Conservation (phyloP, 2,797 vertebrate genomes). For the Sebastes steindachneri region DNA sequence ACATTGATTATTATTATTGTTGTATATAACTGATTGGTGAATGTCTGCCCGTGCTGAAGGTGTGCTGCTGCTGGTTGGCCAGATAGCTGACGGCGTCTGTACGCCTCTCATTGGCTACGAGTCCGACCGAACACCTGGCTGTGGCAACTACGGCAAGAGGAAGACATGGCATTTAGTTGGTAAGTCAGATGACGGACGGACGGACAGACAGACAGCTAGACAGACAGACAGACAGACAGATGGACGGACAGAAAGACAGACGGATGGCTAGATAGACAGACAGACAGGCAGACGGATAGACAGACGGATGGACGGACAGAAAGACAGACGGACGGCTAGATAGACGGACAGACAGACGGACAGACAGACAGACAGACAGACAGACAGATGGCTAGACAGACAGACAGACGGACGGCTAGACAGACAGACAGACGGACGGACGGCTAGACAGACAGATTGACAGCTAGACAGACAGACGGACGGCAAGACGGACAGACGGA, state of each 20-base stretch:
- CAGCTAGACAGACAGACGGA: fast-evolving
- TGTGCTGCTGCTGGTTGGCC: constrained; percentile 87
- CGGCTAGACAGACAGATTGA: no score
- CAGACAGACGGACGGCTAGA: fast-evolving
- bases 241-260: fast-evolving
- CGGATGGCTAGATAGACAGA: fast-evolving
- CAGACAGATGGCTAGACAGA: fast-evolving
- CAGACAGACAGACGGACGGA: fast-evolving
- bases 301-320: fast-evolving
- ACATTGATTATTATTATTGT: not conserved
- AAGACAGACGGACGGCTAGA: fast-evolving
- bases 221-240: fast-evolving
- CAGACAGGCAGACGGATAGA: fast-evolving
- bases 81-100: constrained; percentile 89
- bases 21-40: fast-evolving
- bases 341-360: fast-evolving
- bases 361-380: fast-evolving
- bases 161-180: constrained; percentile 94
- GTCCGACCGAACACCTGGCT: constrained; percentile 85
- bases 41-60: constrained; percentile 61
- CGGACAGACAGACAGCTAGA: fast-evolving
- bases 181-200: constrained; percentile 63
- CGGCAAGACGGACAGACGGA: fast-evolving
- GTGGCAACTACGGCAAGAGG: constrained; percentile 88
- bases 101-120: constrained; percentile 93